Evolutionary conservation across 2,113 vertebrate species (phyloP).

Genomic region (Campylorhamphus procurvoides): DNA sequence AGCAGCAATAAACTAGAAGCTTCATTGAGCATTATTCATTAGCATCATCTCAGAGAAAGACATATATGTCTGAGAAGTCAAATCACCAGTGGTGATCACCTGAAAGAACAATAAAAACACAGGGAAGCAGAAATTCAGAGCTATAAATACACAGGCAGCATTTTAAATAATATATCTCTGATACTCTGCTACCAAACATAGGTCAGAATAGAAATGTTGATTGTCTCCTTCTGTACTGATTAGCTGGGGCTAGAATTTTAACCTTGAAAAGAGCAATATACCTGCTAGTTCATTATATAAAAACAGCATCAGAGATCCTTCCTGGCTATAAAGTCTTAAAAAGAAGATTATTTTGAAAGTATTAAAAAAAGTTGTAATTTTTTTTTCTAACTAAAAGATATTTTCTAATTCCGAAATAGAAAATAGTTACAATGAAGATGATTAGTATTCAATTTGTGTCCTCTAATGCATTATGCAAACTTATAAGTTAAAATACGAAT

Average conservation of each 20-base stretch:
- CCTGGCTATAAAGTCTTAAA: not conserved
- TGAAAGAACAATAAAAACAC: not conserved
- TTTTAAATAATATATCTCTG: not conserved
- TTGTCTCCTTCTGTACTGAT: not conserved
- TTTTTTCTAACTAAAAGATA: not conserved
- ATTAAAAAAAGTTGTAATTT: not conserved
- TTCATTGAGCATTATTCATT: not conserved
- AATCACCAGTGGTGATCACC: not conserved
- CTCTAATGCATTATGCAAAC: not conserved
- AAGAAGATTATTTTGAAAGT: not conserved
- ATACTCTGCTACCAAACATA: not conserved
- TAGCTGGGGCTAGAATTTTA: not conserved
- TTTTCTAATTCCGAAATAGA: not conserved
- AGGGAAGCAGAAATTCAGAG: not conserved
- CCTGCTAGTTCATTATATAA: not conserved
- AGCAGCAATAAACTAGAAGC: not conserved
- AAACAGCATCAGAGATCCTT: not conserved
- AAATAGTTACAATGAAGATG: not conserved
- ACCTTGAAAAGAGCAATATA: not conserved
- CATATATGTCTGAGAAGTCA: not conserved
- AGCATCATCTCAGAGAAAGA: not conserved
- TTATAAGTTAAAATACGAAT: not conserved
- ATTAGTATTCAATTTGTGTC: not conserved
- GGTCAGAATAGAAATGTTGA: not conserved
- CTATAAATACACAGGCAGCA: not conserved